Evolutionary conservation across 2,113 vertebrate species (phyloP), one percentile per base, ranked within the genome.

Genomic region (Cynopterus brachyotis): DNA sequence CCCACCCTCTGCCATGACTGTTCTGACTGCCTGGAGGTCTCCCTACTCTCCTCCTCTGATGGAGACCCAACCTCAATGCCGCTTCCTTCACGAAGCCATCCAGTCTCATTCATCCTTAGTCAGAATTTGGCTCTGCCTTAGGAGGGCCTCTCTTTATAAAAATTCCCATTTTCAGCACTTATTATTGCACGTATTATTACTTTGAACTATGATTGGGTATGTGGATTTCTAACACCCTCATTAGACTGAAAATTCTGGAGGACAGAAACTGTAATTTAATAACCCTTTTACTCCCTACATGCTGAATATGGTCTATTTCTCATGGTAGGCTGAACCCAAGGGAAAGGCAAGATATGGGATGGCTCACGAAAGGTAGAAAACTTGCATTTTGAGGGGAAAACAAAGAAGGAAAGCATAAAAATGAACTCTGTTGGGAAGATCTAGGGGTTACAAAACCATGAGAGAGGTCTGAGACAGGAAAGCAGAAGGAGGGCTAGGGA

Each of bases 101-200:
- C 32, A 93, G 72, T 40, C 11, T 40, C 50, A 55, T 76, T 32
- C 28, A 47, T 30, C 26, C 40, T 60, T 67, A 37, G 64, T 47
- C 78, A 86, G 69, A 82, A 91, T 6, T 85, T 17, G 89, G 35
- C 26, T 37, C 32, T 84, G 78, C 28, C 67, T 57, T 59, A 37
- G 15, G 40, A 83, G 28, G 28, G 5, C n/a, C 40, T 67, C 8
- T 55, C 19, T 50, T 62, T 76, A 37, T 57, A 37, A 55, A 53
- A 26, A 78, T 22, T 42, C 32, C 19, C n/a, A 32, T n/a, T 81
- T 81, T 42, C 53, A 86, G 42, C 37, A 55, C 24, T 50, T 84
- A 32, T 2, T 57, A 20, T 47, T 37, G 37, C 11, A n/a, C 7
- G 4, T 2, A 1, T 40, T 47, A 70, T 19, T 53, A 20, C 69